These are phyloP conservation scores for Coregonus sp. DNA, from an alignment of 2,797 vertebrate genomes.

Conservation along the genomic window DNA sequence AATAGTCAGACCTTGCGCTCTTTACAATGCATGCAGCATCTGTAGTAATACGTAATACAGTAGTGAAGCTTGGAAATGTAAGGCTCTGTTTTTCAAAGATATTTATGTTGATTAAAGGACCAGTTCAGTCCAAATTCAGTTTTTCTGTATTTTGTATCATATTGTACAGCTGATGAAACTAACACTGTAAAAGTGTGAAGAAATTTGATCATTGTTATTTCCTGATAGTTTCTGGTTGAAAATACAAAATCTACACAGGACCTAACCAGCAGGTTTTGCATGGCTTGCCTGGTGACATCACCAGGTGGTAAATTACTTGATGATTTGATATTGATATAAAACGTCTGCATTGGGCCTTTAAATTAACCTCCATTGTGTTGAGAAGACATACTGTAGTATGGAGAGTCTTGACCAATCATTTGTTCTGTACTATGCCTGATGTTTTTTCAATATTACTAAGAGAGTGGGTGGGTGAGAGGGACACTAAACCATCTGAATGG, in stretches of 20 bases:
- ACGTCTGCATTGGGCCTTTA: no score
- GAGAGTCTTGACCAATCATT: neutral
- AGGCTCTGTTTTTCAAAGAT: neutral
- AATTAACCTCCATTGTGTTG: neutral
- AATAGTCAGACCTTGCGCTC: neutral
- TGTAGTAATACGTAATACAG: neutral
- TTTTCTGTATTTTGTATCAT: no score
- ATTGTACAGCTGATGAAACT: no score
- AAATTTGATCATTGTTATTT: no score
- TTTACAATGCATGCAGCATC: neutral
- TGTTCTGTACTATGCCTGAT: neutral
- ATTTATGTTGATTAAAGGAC: neutral
- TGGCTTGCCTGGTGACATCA: no score
- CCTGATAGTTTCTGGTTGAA: no score
- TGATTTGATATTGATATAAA: no score
- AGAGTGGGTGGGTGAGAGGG: slow-evolving; percentile 13
- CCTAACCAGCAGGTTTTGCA: no score
- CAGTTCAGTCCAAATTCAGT: no score
- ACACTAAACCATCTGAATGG: slow-evolving; percentile 31
- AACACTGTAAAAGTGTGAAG: no score
- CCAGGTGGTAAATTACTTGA: no score
- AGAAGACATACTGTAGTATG: neutral
- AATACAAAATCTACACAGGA: no score
- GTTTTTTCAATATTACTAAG: neutral
- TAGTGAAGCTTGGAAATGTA: neutral